Conservation (phyloP, 2,797 vertebrate species). For the Hybognathus amarus region DNA sequence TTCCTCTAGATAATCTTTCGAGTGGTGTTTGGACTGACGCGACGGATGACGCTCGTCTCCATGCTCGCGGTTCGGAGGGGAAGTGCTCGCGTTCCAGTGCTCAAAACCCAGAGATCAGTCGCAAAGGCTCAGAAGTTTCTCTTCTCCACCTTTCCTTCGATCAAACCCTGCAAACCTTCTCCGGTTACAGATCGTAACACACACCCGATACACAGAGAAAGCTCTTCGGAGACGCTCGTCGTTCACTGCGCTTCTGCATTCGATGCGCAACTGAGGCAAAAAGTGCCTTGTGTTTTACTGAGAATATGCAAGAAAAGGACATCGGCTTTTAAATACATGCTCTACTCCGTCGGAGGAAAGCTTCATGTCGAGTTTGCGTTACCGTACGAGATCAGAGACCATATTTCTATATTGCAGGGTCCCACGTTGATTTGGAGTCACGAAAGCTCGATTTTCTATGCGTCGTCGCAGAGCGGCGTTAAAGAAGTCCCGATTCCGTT, state of each 20-base stretch:
- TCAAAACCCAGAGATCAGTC: constrained; percentile 43
- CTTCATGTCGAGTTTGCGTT: constrained; percentile 78
- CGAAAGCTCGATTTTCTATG: constrained; percentile 72
- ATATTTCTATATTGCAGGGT: constrained; percentile 79
- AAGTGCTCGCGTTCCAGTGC: constrained; percentile 81
- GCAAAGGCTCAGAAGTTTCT: constrained; percentile 65
- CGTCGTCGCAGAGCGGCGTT: constrained; percentile 73
- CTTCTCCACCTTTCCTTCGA: constrained; percentile 79
- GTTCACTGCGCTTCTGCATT: constrained; percentile 74
- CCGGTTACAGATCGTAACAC: constrained; percentile 72
- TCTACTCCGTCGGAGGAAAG: constrained; percentile 80
- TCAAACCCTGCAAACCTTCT: constrained; percentile 71
- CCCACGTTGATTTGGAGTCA: constrained; percentile 87
- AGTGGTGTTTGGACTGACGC: no score
- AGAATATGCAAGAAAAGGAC: constrained; percentile 59
- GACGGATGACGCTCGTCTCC: no score
- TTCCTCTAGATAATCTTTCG: neutral
- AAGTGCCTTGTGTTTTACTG: constrained; percentile 81
- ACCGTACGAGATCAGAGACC: constrained; percentile 76
- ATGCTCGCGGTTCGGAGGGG: constrained; percentile 78
- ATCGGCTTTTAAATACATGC: constrained; percentile 73
- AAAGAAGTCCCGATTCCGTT: constrained; percentile 75
- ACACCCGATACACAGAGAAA: constrained; percentile 65
- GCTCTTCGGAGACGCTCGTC: constrained; percentile 68
- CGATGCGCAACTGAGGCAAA: constrained; percentile 75